Conservation (phyloP, 2,888 invertebrate genomes). For the Hanleya hanleyi region DNA sequence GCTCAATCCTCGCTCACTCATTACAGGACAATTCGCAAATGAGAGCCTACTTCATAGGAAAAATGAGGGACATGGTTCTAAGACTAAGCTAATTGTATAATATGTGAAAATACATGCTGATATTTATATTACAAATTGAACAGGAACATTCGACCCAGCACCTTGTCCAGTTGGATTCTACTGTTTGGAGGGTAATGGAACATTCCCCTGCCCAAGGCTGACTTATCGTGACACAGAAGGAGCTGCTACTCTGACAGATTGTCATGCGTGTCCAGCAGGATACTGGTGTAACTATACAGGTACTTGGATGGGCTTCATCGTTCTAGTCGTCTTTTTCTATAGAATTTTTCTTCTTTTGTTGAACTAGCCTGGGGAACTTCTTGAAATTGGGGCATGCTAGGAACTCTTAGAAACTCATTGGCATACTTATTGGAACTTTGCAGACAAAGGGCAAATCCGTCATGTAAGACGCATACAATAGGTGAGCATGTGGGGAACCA, state of each 20-base stretch:
- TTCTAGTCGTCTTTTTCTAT: neutral
- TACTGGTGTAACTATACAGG: conserved; percentile 68
- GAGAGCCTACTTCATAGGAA: too few relatives aligned
- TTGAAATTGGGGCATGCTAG: neutral
- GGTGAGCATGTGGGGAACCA: too few relatives aligned
- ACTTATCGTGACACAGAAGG: conserved; percentile 60
- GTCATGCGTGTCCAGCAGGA: conserved; percentile 63
- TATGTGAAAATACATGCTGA: too few relatives aligned
- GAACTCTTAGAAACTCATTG: neutral
- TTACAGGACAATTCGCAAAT: too few relatives aligned
- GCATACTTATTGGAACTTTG: too few relatives aligned
- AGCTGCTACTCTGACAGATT: conserved; percentile 57
- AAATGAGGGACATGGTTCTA: too few relatives aligned
- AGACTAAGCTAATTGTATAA: too few relatives aligned
- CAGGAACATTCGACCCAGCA: conserved; percentile 56
- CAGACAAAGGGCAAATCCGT: too few relatives aligned
- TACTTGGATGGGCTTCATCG: too few relatives aligned
- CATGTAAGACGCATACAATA: too few relatives aligned
- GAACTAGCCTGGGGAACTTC: neutral
- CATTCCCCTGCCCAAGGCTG: conserved; percentile 60
- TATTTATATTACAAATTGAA: too few relatives aligned
- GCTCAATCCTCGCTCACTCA: too few relatives aligned
- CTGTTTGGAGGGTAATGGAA: conserved; percentile 62
- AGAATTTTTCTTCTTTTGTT: neutral
- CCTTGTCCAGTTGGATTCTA: conserved; percentile 66